phyloP scores from a whole-genome alignment of 2,888 invertebrate species.

The Mimumesa dahlbomi region DNA sequence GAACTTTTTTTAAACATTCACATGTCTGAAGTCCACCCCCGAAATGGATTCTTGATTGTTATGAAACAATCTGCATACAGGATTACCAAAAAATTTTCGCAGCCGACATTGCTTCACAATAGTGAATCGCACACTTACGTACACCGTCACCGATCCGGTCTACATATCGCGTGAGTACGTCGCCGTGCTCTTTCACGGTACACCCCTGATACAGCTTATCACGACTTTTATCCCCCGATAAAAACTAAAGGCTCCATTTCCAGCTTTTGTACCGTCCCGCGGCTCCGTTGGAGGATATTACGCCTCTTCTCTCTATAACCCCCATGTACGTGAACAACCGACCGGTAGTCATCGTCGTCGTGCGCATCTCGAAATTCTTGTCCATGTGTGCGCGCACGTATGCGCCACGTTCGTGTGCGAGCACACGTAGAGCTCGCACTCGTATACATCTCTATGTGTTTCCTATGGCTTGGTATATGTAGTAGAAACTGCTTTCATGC shows the following conservation, averaged over 20 bases:
- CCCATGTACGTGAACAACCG: slow-evolving; percentile 36
- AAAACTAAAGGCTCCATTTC: slow-evolving; percentile 78
- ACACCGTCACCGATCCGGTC: slow-evolving; percentile 44
- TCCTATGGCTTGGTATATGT: too few species aligned
- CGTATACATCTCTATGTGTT: too few species aligned
- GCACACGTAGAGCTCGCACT: too few species aligned
- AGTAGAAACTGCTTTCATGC: too few species aligned
- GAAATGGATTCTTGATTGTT: too few species aligned
- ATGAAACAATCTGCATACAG: too few species aligned
- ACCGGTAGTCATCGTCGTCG: slow-evolving; percentile 47
- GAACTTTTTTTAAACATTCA: too few species aligned
- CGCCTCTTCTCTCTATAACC: slow-evolving; percentile 55
- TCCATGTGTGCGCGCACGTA: too few species aligned
- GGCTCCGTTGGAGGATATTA: slow-evolving; percentile 57
- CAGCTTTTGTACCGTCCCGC: slow-evolving; percentile 72
- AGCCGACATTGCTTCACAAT: background rate
- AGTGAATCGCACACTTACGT: background rate
- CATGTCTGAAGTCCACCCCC: too few species aligned
- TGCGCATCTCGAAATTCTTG: slow-evolving; percentile 9
- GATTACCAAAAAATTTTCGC: too few species aligned
- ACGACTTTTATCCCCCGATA: slow-evolving; percentile 77
- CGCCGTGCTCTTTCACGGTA: slow-evolving; percentile 66
- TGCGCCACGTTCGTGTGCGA: too few species aligned
- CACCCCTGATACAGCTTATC: slow-evolving; percentile 76
- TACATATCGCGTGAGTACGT: slow-evolving; percentile 61